These are phyloP conservation scores for Norana najaformis DNA, from an alignment of 2,888 invertebrate species.

Conservation along the genomic window DNA sequence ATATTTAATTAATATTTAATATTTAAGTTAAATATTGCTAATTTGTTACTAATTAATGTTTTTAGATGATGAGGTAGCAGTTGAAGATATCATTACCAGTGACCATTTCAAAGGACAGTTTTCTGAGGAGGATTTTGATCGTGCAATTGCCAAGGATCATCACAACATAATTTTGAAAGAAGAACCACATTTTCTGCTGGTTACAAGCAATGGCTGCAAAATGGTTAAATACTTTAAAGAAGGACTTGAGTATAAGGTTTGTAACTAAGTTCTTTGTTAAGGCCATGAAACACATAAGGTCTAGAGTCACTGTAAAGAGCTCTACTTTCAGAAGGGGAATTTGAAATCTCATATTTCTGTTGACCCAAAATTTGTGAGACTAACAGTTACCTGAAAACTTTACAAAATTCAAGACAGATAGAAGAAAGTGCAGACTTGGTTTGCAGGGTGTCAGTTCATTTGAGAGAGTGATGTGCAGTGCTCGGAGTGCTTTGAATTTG, in stretches of 20 bases:
- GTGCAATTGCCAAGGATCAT: not conserved
- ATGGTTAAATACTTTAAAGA: not conserved
- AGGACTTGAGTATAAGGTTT: not conserved
- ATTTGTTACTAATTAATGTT: not conserved
- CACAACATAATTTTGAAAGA: not conserved
- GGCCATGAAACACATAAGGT: too few relatives aligned
- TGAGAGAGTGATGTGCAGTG: too few relatives aligned
- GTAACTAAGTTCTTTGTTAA: not conserved
- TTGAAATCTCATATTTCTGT: too few relatives aligned
- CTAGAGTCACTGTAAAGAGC: too few relatives aligned
- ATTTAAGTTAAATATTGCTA: not conserved
- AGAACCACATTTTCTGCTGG: slow-evolving; percentile 5
- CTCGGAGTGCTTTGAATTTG: too few relatives aligned
- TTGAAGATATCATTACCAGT: not conserved
- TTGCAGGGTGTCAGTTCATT: too few relatives aligned
- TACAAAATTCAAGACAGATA: too few relatives aligned
- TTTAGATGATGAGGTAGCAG: slow-evolving; percentile 13
- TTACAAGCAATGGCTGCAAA: slow-evolving; percentile 13
- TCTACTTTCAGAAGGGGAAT: too few relatives aligned
- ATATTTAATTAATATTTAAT: too few relatives aligned
- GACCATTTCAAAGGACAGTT: not conserved
- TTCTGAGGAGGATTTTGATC: not conserved
- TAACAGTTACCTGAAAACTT: too few relatives aligned
- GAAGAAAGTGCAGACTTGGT: too few relatives aligned
- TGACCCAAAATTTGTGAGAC: too few relatives aligned